Percentiles rank a stretch among this genome's conserved stretches.
These are phyloP conservation scores for Egretta garzetta DNA, from an alignment of 2,113 vertebrate genomes.

Conservation along the genomic window DNA sequence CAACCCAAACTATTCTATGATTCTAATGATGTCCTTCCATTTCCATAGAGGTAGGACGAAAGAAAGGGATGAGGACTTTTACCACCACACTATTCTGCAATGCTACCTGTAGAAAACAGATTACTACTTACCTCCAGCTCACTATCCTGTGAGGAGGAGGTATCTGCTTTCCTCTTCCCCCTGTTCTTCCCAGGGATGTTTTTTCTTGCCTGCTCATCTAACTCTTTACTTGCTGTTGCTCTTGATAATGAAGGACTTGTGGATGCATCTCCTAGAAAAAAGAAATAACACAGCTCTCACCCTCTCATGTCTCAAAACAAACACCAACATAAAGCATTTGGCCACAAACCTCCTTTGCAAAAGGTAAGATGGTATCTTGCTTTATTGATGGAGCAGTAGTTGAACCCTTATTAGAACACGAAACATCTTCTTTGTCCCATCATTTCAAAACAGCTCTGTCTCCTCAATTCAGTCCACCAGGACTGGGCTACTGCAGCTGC, in stretches of 20 bases:
- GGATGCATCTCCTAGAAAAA: slow-evolving; percentile 70
- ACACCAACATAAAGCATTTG: not conserved
- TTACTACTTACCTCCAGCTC: slow-evolving; percentile 87
- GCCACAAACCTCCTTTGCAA: not conserved
- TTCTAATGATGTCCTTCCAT: not conserved
- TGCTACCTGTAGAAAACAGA: not conserved
- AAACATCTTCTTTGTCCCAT: not conserved
- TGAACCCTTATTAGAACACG: not conserved
- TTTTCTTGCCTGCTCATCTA: slow-evolving; percentile 88
- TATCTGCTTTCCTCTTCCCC: slow-evolving; percentile 91
- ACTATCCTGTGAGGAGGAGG: slow-evolving; percentile 82
- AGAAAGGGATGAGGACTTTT: not conserved
- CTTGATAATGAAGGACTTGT: slow-evolving; percentile 73
- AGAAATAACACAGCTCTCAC: not conserved
- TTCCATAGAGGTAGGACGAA: not conserved
- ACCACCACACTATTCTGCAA: not conserved
- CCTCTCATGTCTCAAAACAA: not conserved
- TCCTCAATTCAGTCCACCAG: not conserved
- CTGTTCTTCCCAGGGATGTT: slow-evolving; percentile 90
- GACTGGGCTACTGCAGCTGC: not conserved
- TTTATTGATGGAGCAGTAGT: not conserved
- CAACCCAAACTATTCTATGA: not conserved
- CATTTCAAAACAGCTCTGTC: not conserved
- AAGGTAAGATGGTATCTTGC: not conserved
- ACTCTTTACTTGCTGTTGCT: slow-evolving; percentile 82